phyloP scores from a whole-genome alignment of 1,140 invertebrate species.

The Pogonus chalceus region DNA sequence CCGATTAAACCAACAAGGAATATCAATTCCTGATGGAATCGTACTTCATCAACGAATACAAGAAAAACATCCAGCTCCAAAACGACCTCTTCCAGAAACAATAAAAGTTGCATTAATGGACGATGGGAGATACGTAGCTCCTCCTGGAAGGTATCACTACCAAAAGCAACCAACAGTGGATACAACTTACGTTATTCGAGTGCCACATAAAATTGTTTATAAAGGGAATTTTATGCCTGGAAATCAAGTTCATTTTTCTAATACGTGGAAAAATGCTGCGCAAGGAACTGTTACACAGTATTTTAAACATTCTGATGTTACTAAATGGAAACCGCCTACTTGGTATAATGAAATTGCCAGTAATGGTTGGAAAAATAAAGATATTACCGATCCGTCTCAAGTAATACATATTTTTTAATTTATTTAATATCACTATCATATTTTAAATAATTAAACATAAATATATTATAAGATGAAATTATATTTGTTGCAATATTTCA shows the following conservation, averaged over 20 bases:
- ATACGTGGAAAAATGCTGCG: neutral
- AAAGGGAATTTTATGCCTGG: neutral
- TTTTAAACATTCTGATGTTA: neutral
- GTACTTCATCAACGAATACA: constrained; percentile 40
- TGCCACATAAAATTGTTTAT: constrained; percentile 11
- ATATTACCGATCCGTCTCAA: neutral
- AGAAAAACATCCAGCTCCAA: constrained; percentile 21
- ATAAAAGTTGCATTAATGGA: constrained; percentile 33
- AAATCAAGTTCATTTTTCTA: neutral
- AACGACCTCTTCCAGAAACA: constrained; percentile 15
- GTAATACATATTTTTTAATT: too few species aligned
- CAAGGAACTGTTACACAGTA: neutral
- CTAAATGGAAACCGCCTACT: neutral
- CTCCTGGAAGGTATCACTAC: constrained; percentile 33
- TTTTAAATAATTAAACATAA: too few species aligned
- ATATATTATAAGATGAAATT: too few species aligned
- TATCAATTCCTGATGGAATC: constrained; percentile 48
- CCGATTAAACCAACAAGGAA: constrained; percentile 51
- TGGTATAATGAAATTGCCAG: neutral
- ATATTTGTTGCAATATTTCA: too few species aligned
- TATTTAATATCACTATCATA: too few species aligned
- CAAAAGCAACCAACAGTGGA: constrained; percentile 32
- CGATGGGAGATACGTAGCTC: constrained; percentile 36
- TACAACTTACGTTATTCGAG: constrained; percentile 39
- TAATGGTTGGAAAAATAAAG: neutral